Percentiles rank a stretch among this genome's conserved stretches.
Evolutionary conservation across 2,113 vertebrate genomes (phyloP).

Genomic region (Pongo pygmaeus): DNA sequence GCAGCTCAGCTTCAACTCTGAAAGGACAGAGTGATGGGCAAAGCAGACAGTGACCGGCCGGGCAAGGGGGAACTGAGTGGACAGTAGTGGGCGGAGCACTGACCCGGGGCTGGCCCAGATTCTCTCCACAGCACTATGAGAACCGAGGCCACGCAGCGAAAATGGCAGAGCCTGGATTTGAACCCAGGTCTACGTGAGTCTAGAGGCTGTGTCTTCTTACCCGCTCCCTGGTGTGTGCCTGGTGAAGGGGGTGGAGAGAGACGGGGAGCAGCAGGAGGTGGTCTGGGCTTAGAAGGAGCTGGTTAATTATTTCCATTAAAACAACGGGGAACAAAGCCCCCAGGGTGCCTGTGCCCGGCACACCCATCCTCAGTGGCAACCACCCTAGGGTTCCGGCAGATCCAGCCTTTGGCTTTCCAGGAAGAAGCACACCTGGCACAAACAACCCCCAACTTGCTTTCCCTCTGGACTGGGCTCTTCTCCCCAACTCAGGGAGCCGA

Average conservation of each 20-base stretch:
- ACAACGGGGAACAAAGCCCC: background rate
- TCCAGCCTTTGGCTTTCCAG: background rate
- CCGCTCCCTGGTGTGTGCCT: background rate
- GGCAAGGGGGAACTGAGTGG: rapidly evolving
- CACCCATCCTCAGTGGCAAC: background rate
- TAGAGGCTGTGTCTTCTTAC: background rate
- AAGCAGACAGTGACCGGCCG: background rate
- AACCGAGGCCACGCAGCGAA: background rate
- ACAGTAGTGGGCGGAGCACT: rapidly evolving
- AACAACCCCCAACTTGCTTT: background rate
- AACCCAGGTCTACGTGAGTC: background rate
- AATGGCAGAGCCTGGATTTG: background rate
- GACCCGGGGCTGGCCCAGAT: rapidly evolving
- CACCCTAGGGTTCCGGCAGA: background rate
- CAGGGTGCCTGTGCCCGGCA: rapidly evolving
- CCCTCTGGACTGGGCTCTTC: background rate
- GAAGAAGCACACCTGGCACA: background rate
- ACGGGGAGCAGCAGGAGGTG: rapidly evolving
- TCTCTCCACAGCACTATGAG: too few relatives aligned
- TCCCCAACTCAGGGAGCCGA: background rate
- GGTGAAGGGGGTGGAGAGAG: background rate
- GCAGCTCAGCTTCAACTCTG: background rate
- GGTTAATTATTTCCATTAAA: background rate
- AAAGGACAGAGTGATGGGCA: background rate
- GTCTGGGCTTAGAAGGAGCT: background rate